Evolutionary conservation across 2,113 vertebrate genomes (phyloP).

Genomic region (Burhinus bistriatus): DNA sequence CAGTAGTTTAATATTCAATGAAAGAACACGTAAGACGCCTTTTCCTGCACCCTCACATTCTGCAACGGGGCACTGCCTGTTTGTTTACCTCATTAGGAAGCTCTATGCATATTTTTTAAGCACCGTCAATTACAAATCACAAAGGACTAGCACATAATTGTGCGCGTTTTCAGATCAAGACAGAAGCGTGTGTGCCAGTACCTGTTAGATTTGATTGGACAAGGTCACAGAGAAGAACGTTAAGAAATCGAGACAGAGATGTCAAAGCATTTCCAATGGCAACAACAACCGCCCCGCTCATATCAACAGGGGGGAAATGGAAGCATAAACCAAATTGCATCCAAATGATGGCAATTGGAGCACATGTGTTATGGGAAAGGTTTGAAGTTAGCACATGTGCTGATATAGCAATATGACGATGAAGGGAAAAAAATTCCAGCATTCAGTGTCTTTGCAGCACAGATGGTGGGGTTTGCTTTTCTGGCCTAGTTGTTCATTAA

Average conservation of each 20-base stretch:
- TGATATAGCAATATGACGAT: slow-evolving; percentile 56
- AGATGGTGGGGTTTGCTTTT: slow-evolving; percentile 58
- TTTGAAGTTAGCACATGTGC: slow-evolving; percentile 67
- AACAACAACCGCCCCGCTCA: not conserved
- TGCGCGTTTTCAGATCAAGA: not conserved
- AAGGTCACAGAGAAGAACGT: slow-evolving; percentile 18
- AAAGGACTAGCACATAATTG: not conserved
- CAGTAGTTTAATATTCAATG: not conserved
- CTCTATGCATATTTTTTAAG: not conserved
- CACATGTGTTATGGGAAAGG: slow-evolving; percentile 50
- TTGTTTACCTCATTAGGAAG: slow-evolving; percentile 2
- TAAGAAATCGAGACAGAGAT: slow-evolving; percentile 38
- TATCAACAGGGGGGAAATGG: slow-evolving; percentile 51
- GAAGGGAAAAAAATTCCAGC: slow-evolving; percentile 34
- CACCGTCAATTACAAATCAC: not conserved
- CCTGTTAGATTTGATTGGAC: slow-evolving; percentile 51
- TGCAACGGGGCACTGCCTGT: not conserved
- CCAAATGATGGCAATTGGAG: slow-evolving; percentile 41
- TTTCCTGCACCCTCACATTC: not conserved
- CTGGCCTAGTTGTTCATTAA: slow-evolving; percentile 58
- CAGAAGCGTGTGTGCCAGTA: not conserved
- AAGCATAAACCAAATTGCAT: slow-evolving; percentile 63
- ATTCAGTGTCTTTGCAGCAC: slow-evolving; percentile 60
- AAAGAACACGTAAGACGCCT: not conserved
- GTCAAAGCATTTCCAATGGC: slow-evolving; percentile 54